Base-by-base conservation (phyloP, 2,797 vertebrate species). In the Oryzias sinensis region DNA sequence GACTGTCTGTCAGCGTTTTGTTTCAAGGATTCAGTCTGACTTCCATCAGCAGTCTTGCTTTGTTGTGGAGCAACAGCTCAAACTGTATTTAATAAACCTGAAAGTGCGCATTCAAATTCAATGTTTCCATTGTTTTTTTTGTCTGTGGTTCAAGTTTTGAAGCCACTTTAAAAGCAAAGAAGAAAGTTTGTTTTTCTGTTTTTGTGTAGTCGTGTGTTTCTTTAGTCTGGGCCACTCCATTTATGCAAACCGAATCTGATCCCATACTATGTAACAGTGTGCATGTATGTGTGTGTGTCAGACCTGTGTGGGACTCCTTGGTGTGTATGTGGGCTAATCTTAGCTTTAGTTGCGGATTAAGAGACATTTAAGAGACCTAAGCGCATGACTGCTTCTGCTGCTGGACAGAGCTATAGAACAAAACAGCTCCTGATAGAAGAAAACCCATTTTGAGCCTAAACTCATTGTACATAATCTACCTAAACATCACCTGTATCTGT, bases 271-370 rank as follows among this genome's bases (percentile, higher is more conserved):
- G 42, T 44, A 16, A 16, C 44, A 5, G 49, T 33, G 43, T 60
- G 47, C 51, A n/a, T 56, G 50, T 53, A 49, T 68, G 59, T 66
- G 47, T 29, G 51, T 43, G 51, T 43, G 29, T 27, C 22, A 43
- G 53, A 11, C 58, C 13, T 59, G 51, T 53, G 59, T 58, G 65
- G 51, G 42, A 72, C 68, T 65, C 22, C 47, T 65, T 58, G 57
- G 59, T 77, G 70, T 73, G 65, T 83, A 76, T 85, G 80, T 87
- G 87, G 87, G 85, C 87, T 90, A 86, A 91, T 90, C 86, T 87
- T 88, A 83, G 82, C 79, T 90, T 90, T 89, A 80, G 87, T 74
- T 59, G 56, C 45, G 68, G 83, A 87, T 90, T 89, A 89, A 82
- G 78, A 74, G 76, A 72, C 55, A 75, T 65, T 90, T 89, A 89